A percentile compares a stretch with the other conserved stretches of the same genome.
Evolutionary conservation across 2,888 invertebrate species (phyloP).

Genomic region (Lasioglossum zephyrum): DNA sequence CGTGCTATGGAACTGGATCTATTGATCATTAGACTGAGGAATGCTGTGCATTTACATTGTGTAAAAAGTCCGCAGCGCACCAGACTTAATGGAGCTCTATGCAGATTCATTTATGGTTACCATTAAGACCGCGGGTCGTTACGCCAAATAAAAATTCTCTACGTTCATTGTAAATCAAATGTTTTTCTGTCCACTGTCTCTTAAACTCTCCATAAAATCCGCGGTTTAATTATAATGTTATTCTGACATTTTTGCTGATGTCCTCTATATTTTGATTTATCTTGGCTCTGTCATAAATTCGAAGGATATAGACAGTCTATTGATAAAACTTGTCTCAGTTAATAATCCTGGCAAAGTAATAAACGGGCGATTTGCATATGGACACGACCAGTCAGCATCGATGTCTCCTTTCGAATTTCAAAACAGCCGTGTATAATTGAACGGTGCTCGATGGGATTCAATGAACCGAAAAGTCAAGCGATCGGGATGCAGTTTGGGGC

Average conservation of each 20-base stretch:
- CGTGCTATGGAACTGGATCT: not conserved
- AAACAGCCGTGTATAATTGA: not conserved
- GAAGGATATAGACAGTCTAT: not conserved
- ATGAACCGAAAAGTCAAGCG: slow-evolving; percentile 7
- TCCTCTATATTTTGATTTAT: too few species aligned
- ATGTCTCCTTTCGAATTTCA: not conserved
- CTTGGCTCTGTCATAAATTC: not conserved
- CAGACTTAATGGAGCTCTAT: not conserved
- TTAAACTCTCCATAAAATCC: not conserved
- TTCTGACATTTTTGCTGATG: not conserved
- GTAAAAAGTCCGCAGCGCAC: not conserved
- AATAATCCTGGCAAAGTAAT: not conserved
- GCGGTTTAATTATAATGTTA: not conserved
- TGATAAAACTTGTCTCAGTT: not conserved
- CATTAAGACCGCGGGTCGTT: not conserved
- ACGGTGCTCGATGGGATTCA: not conserved
- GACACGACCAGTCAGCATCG: not conserved
- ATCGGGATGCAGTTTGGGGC: not conserved
- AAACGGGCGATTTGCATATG: not conserved
- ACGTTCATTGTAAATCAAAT: not conserved
- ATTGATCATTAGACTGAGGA: not conserved
- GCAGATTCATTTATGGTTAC: not conserved
- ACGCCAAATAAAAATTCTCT: not conserved
- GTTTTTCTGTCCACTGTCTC: too few species aligned
- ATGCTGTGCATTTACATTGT: not conserved